Base-by-base conservation (phyloP, 2,888 invertebrate genomes). In the Junonia oenone region DNA sequence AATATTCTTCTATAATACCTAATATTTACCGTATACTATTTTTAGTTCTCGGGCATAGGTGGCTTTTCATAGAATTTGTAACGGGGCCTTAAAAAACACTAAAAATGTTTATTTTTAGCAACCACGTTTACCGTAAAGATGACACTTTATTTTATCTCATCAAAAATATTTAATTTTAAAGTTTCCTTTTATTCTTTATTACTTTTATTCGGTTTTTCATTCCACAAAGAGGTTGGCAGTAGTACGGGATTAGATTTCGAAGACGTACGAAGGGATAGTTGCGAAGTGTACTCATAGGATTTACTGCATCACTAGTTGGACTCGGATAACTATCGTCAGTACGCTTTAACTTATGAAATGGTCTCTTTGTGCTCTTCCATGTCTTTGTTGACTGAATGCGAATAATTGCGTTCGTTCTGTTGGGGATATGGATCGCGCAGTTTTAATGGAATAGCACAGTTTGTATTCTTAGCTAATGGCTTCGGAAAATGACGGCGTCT, bases 261-360 rank as follows among this genome's bases (percentile, higher is more conserved):
- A 71, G 71, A 69, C 63, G 63, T 70, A 56, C 59, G 74, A 72
- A 73, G 74, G 74, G 72, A 78, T 81, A 80, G 77, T 82, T 81
- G 68, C 71, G 63, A 77, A 81, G 75, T 76, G 73, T 78, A 75
- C 80, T 76, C 75, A 70, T 71, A 79, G 81, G 81, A 85, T 87
- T 87, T 79, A 82, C 78, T 77, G 78, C 83, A 81, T 84, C 83
- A 87, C 84, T 83, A 86, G 81, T 86, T 81, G 76, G 80, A 71
- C 77, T 71, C 72, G 76, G 78, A 83, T 83, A 83, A 80, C 83
- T 80, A 82, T 81, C 79, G 72, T 76, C 76, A 72, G 76, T 74
- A 74, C 72, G 77, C 73, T 79, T 71, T 78, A 81, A 85, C 82
- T 83, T 85, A 85, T 81, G 80, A 84, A 83, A 85, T 79, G 74